Percentiles rank a stretch among this genome's conserved stretches.
Conservation (phyloP, 2,113 vertebrate genomes). For the Centropristis striata region DNA sequence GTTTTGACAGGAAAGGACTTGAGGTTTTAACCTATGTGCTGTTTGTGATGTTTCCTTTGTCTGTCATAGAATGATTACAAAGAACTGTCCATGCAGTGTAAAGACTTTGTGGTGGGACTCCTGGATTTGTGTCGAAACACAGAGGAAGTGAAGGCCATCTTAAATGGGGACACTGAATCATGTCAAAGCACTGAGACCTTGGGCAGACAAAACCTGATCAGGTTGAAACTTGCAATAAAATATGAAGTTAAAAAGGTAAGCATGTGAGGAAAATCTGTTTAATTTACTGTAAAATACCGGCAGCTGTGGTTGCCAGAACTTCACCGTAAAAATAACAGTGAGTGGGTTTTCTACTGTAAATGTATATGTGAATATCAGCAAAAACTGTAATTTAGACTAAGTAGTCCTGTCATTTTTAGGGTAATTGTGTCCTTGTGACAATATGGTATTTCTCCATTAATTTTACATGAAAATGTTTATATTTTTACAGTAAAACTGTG, state of each 20-base stretch:
- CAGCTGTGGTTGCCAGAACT: no score
- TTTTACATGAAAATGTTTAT: no score
- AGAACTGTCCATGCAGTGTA: slow-evolving; percentile 96
- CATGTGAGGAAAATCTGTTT: background rate
- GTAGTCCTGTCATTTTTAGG: background rate
- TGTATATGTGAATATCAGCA: no score
- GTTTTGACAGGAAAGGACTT: background rate
- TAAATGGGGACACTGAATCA: slow-evolving; percentile 91
- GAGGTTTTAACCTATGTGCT: background rate
- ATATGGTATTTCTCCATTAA: no score
- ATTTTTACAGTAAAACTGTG: no score
- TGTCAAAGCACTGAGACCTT: slow-evolving; percentile 71
- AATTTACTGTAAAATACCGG: no score
- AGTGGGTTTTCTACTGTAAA: no score
- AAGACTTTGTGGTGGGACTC: slow-evolving; percentile 97
- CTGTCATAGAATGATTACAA: slow-evolving; percentile 93
- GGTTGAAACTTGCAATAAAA: slow-evolving; percentile 96
- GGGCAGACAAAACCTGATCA: slow-evolving; percentile 89
- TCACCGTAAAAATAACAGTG: no score
- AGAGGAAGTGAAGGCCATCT: slow-evolving; percentile 95
- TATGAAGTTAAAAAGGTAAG: slow-evolving; percentile 97
- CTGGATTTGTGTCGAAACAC: slow-evolving; percentile 96
- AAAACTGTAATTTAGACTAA: no score
- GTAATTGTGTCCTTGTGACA: no score
- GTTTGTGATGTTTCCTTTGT: background rate